A percentile compares a stretch with the other conserved stretches of the same genome.
Evolutionary conservation across 2,113 vertebrate genomes (phyloP).

Genomic region (Steatornis caripensis): DNA sequence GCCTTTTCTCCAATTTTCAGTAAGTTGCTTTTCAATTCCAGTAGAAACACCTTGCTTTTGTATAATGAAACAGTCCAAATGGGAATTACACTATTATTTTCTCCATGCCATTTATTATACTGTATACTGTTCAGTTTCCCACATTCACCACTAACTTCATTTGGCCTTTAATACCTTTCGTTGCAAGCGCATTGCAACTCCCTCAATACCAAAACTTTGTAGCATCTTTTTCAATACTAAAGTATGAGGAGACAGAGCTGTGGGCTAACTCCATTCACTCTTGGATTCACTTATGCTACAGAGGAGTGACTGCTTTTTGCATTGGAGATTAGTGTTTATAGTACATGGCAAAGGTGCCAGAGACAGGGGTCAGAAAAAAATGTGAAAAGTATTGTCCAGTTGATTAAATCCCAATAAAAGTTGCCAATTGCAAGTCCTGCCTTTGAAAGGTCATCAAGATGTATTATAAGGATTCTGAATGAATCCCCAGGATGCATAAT

Average conservation of each 20-base stretch:
- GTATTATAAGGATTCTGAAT: slow-evolving; percentile 23
- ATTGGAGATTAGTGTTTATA: not conserved
- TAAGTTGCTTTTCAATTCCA: not conserved
- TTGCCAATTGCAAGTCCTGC: not conserved
- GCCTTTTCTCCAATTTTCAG: not conserved
- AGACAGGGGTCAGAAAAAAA: not conserved
- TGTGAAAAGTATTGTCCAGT: slow-evolving; percentile 17
- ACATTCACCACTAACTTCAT: not conserved
- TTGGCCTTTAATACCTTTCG: not conserved
- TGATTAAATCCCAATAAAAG: slow-evolving; percentile 50
- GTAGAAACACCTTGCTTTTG: not conserved
- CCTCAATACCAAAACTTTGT: not conserved
- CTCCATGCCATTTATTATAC: not conserved
- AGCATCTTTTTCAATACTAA: not conserved
- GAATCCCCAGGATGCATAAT: slow-evolving; percentile 40
- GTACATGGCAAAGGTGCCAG: not conserved
- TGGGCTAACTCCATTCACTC: not conserved
- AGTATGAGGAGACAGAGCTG: not conserved
- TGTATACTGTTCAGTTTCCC: not conserved
- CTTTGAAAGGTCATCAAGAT: slow-evolving; percentile 51
- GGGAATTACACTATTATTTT: not conserved
- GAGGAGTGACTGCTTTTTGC: not conserved
- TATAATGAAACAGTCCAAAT: not conserved
- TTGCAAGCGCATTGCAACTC: not conserved
- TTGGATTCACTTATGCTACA: not conserved